Percentiles rank a stretch among this genome's conserved stretches.
Evolutionary conservation across 2,888 invertebrate species (phyloP).

Genomic region (Clivina fossor): DNA sequence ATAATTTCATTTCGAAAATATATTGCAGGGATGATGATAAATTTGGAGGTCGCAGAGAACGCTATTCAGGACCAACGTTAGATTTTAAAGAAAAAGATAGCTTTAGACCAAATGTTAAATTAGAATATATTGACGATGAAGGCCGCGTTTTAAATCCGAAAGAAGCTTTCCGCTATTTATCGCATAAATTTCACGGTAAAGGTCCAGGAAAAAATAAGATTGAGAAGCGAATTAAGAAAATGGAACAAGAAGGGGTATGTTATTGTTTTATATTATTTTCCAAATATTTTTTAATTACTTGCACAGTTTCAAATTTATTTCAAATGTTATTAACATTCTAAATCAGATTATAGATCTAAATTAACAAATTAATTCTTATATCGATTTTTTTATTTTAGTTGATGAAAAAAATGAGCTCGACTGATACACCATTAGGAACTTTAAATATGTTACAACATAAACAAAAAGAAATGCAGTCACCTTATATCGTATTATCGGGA

Average conservation of each 20-base stretch:
- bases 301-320: too few relatives aligned
- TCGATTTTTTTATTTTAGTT: slow-evolving; percentile 56
- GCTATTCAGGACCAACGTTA: slow-evolving; percentile 79
- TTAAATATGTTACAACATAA: slow-evolving; percentile 92
- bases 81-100: slow-evolving; percentile 91
- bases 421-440: slow-evolving; percentile 95
- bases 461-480: slow-evolving; percentile 91
- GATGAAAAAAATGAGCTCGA: slow-evolving; percentile 97
- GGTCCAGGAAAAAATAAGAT: slow-evolving; percentile 98
- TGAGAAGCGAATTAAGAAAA: slow-evolving; percentile 94
- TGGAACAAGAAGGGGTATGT: slow-evolving; percentile 85
- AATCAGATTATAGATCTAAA: slow-evolving; percentile 5
- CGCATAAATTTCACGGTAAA: slow-evolving; percentile 99
- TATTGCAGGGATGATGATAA: slow-evolving; percentile 76
- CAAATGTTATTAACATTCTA: neutral
- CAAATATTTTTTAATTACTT: too few relatives aligned
- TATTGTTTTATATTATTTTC: slow-evolving; percentile 12
- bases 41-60: slow-evolving; percentile 68
- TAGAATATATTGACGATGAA: slow-evolving; percentile 97
- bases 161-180: slow-evolving; percentile 95
- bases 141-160: slow-evolving; percentile 90
- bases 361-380: neutral
- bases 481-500: slow-evolving; percentile 91
- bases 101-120: slow-evolving; percentile 91
- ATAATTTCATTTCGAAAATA: too few relatives aligned